Conservation (phyloP, 1,140 invertebrate species). For the Bombyx mandarina region DNA sequence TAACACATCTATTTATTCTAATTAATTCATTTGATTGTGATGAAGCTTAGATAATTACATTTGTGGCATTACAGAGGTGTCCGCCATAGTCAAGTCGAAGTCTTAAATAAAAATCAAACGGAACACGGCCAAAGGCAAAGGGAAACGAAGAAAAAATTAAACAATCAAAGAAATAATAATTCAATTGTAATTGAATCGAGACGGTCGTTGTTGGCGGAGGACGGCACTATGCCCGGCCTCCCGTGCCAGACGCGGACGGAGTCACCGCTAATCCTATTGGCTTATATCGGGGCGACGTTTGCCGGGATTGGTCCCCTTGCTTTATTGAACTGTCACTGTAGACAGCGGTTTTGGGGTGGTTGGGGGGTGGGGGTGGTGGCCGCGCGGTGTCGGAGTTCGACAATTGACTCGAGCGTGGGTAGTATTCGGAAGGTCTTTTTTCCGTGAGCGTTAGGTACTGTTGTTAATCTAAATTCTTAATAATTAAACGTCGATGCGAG, state of each 20-base stretch:
- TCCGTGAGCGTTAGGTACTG: neutral
- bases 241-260: slow-evolving; percentile 25
- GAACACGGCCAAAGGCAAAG: slow-evolving; percentile 21
- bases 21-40: too few relatives aligned
- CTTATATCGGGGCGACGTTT: slow-evolving; percentile 67
- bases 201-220: slow-evolving; percentile 22
- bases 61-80: too few relatives aligned
- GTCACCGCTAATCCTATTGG: slow-evolving; percentile 67
- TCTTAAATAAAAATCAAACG: neutral
- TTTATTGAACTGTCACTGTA: slow-evolving; percentile 70
- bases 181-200: slow-evolving; percentile 67
- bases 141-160: slow-evolving; percentile 61
- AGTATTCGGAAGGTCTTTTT: slow-evolving; percentile 38
- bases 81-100: neutral
- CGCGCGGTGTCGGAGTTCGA: slow-evolving; percentile 43
- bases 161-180: slow-evolving; percentile 65
- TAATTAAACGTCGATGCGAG: too few relatives aligned
- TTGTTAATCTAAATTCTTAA: neutral
- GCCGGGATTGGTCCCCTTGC: slow-evolving; percentile 64
- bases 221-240: too few relatives aligned
- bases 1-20: too few relatives aligned
- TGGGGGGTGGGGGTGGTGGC: slow-evolving; percentile 22
- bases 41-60: too few relatives aligned
- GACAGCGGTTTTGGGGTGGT: slow-evolving; percentile 59
- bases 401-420: slow-evolving; percentile 60